Base-by-base conservation (phyloP, 2,888 invertebrate genomes). In the Hemistola chrysoprasaria region DNA sequence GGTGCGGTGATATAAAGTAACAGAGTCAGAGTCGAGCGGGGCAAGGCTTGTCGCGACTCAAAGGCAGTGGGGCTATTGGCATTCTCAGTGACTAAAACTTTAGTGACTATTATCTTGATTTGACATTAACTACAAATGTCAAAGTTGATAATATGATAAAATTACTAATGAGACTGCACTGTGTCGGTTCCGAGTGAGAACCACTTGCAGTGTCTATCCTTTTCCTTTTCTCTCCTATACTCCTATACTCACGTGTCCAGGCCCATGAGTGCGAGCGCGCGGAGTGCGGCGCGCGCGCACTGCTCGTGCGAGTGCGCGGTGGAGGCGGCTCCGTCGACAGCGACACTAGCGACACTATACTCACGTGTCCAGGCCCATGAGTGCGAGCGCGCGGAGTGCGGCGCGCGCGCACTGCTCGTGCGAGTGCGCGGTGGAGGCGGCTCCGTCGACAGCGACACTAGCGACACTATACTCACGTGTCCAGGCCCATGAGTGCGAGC, bases 211-310 rank as follows among this genome's bases (percentile, higher is more conserved):
- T n/a, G n/a, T n/a, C n/a, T n/a, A n/a, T n/a, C n/a, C n/a, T n/a
- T n/a, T n/a, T n/a, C n/a, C n/a, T n/a, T n/a, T n/a, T n/a, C n/a
- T n/a, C n/a, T n/a, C n/a, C n/a, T n/a, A n/a, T n/a, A n/a, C n/a
- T n/a, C n/a, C n/a, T n/a, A 22, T 95, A 63, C 93, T 92, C 28
- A 86, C 57, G 92, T 90, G 74, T 95, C 95, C 39, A 96, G 91
- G 32, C 97, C 96, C 83, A 95, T 91, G 80, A 95, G 94, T 46
- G 95, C 93, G 45, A 97, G 91, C 10, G 95, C 94, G 53, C 94
- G 93, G 20, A 98, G 90, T 4, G 73, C 97, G 65, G 93, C 94
- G 32, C 65, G 66, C 21, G 63, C 45, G 62, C 66, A 70, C 62
- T 65, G 65, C 58, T 70, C 71, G 64, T 71, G 68, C 38, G 61